Conservation (phyloP, 2,797 vertebrate genomes). For the Sebastolobus alascanus region DNA sequence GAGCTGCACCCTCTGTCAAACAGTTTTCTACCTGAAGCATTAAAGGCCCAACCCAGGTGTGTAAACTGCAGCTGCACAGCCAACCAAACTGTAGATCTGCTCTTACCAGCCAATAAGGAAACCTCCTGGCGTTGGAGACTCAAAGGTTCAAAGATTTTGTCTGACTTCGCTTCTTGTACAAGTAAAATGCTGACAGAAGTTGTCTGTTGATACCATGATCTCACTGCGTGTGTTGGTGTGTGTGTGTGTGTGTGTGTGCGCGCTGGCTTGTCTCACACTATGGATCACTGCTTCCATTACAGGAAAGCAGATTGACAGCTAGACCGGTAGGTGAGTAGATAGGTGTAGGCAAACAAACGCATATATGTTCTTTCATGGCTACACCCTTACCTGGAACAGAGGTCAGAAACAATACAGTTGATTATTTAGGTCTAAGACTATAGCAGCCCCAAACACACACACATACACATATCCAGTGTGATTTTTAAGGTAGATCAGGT, state of each 20-base stretch:
- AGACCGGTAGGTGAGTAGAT: neutral
- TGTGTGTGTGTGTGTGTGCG: constrained; percentile 1
- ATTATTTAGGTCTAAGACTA: constrained; percentile 34
- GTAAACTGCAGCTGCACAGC: constrained; percentile 13
- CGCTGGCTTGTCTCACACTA: constrained; percentile 19
- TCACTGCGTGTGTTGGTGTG: constrained; percentile 3
- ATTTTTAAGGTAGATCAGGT: constrained; percentile 13
- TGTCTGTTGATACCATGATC: constrained; percentile 53
- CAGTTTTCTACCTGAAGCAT: constrained; percentile 1
- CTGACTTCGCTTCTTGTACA: constrained; percentile 22
- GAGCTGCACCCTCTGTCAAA: constrained; percentile 24
- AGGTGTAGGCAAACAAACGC: constrained; percentile 29
- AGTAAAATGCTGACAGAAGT: constrained; percentile 51
- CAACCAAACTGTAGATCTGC: constrained; percentile 12
- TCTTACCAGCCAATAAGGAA: constrained; percentile 25
- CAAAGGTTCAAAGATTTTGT: constrained; percentile 40
- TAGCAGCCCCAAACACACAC: neutral
- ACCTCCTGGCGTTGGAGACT: neutral
- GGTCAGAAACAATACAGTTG: constrained; percentile 39
- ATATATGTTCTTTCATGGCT: constrained; percentile 29
- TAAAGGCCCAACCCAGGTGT: constrained; percentile 38
- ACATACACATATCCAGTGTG: neutral
- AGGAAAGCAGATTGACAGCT: constrained; percentile 26
- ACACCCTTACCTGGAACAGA: constrained; percentile 55
- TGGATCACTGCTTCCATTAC: constrained; percentile 32